Evolutionary conservation across 2,113 vertebrate genomes (phyloP).

Genomic region (Catharus minimus): DNA sequence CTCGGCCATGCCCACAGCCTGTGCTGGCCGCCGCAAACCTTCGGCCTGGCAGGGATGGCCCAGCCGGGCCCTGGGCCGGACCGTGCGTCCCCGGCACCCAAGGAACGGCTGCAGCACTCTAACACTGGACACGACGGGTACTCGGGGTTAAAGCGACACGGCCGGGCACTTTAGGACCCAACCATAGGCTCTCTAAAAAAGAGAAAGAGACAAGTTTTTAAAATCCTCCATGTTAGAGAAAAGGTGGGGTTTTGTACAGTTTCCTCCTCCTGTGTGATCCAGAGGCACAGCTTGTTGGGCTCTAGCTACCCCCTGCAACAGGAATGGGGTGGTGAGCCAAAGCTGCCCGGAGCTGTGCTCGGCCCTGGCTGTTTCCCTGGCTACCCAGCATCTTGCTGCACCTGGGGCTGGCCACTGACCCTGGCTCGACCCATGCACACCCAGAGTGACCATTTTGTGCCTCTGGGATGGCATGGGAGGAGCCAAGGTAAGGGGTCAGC

Average conservation of each 20-base stretch:
- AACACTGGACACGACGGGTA: conserved; percentile 35
- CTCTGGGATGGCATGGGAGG: not conserved
- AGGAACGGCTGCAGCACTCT: conserved; percentile 33
- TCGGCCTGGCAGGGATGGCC: not conserved
- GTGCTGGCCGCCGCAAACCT: conserved; percentile 42
- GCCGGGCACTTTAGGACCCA: conserved; percentile 55
- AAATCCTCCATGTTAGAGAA: conserved; percentile 27
- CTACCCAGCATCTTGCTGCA: not conserved
- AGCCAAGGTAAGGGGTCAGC: not conserved
- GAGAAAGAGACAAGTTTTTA: conserved; percentile 69
- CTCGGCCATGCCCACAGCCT: not conserved
- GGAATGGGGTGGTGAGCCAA: not conserved
- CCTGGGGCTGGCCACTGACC: not conserved
- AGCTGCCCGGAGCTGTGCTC: not conserved
- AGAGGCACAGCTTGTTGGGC: not conserved
- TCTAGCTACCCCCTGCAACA: not conserved
- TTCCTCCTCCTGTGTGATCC: not conserved
- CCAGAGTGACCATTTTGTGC: not conserved
- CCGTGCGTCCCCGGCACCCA: conserved; percentile 35
- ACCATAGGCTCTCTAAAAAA: conserved; percentile 71
- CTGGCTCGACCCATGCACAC: rapidly evolving
- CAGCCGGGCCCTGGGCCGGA: conserved; percentile 38
- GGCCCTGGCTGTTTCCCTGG: not conserved
- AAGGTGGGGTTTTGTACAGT: not conserved
- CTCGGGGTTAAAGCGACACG: conserved; percentile 36